Percentiles rank a stretch among this genome's conserved stretches.
Conservation (phyloP, 2,888 invertebrate species). For the Hermaeophaga mercurialis region DNA sequence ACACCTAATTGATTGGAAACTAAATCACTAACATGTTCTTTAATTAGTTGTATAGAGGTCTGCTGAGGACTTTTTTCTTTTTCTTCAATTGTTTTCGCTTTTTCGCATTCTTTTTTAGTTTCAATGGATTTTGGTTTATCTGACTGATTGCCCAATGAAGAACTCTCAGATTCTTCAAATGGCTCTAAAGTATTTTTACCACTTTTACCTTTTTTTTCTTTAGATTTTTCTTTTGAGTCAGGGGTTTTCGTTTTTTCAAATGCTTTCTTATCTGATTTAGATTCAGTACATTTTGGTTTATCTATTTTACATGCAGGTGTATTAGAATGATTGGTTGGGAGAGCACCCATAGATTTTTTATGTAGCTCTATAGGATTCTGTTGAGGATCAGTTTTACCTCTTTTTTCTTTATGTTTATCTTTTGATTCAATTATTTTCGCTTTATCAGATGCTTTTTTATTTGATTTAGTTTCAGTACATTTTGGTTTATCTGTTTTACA, state of each 20-base stretch:
- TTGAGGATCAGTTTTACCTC: not conserved
- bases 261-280: not conserved
- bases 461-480: not conserved
- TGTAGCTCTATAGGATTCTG: not conserved
- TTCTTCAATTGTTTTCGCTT: no score
- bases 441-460: not conserved
- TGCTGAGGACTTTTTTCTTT: not conserved
- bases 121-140: not conserved
- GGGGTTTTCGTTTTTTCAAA: not conserved
- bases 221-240: not conserved
- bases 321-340: no score
- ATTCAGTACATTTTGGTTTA: not conserved
- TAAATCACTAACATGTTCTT: no score
- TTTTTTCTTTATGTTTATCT: not conserved
- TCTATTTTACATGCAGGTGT: not conserved
- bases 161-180: no score
- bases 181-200: not conserved
- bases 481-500: not conserved
- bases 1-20: not conserved
- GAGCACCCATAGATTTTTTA: no score
- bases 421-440: not conserved
- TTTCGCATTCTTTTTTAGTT: not conserved
- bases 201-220: not conserved
- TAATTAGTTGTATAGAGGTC: no score
- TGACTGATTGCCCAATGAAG: no score